A percentile compares a stretch with the other conserved stretches of the same genome.
Evolutionary conservation across 2,113 vertebrate genomes (phyloP).

Genomic region (Polypterus senegalus): DNA sequence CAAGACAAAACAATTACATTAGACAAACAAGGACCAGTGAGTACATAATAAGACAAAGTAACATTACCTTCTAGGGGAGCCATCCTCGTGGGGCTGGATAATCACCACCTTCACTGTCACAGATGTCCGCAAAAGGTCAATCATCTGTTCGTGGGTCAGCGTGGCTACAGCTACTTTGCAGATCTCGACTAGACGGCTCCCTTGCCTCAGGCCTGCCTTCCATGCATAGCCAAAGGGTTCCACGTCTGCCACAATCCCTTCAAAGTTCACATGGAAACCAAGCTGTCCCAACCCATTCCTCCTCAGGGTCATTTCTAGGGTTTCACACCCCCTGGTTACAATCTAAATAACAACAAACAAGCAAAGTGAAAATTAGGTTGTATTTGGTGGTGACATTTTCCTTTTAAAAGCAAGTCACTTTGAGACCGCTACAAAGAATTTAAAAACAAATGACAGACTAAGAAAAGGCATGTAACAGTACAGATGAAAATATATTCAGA

Average conservation of each 20-base stretch:
- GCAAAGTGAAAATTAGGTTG: not conserved
- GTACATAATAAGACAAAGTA: not conserved
- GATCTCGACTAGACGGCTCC: slow-evolving; percentile 90
- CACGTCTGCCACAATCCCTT: slow-evolving; percentile 90
- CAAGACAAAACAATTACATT: not conserved
- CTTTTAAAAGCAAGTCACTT: too few relatives aligned
- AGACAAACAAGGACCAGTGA: not conserved
- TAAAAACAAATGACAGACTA: too few relatives aligned
- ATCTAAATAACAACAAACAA: slow-evolving; percentile 46
- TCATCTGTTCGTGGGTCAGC: slow-evolving; percentile 93
- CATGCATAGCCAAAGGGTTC: slow-evolving; percentile 93
- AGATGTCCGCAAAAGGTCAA: slow-evolving; percentile 82
- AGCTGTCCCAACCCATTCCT: slow-evolving; percentile 87
- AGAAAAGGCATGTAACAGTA: too few relatives aligned
- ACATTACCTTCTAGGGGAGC: slow-evolving; percentile 75
- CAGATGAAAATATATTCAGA: too few relatives aligned
- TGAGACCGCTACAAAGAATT: too few relatives aligned
- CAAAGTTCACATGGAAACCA: slow-evolving; percentile 93
- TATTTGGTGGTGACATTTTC: too few relatives aligned
- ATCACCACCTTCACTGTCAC: slow-evolving; percentile 87
- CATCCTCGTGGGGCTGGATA: slow-evolving; percentile 85
- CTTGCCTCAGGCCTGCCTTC: slow-evolving; percentile 87
- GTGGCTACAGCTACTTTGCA: slow-evolving; percentile 93
- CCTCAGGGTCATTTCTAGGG: slow-evolving; percentile 77
- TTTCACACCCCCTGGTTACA: slow-evolving; percentile 83